Percentiles rank a stretch among this genome's conserved stretches.
phyloP scores from a whole-genome alignment of 1,140 invertebrate genomes.

The Bombus sibiricus region DNA sequence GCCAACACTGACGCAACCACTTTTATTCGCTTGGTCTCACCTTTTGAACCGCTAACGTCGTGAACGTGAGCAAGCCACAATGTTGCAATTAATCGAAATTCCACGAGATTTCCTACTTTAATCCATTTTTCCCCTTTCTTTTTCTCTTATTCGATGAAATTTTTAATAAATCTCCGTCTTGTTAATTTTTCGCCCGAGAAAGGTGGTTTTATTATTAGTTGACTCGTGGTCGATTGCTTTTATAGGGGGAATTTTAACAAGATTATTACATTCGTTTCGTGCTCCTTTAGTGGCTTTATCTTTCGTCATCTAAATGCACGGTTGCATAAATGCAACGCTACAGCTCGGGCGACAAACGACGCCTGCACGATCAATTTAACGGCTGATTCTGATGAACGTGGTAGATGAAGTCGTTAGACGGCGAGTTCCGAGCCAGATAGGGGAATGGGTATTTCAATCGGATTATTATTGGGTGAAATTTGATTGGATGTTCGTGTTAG shows the following conservation, averaged over 20 bases:
- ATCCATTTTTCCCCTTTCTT: background rate
- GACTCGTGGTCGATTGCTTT: background rate
- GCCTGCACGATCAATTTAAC: conserved; percentile 36
- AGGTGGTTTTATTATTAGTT: background rate
- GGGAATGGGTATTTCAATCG: background rate
- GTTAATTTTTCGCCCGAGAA: background rate
- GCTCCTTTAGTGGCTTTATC: conserved; percentile 25
- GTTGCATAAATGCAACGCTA: conserved; percentile 29
- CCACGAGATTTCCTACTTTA: conserved; percentile 18
- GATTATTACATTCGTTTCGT: conserved; percentile 56
- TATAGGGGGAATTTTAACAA: conserved; percentile 39
- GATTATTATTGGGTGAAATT: conserved; percentile 20
- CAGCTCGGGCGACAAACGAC: conserved; percentile 36
- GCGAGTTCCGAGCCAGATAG: too few relatives aligned
- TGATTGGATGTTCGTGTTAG: background rate
- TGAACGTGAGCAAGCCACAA: background rate
- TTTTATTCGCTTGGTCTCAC: conserved; percentile 36
- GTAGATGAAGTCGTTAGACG: conserved; percentile 25
- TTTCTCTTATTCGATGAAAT: background rate
- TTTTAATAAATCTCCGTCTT: background rate
- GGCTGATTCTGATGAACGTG: conserved; percentile 30
- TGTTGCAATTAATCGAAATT: conserved; percentile 53
- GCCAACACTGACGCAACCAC: conserved; percentile 26
- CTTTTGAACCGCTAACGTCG: conserved; percentile 27
- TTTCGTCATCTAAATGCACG: conserved; percentile 51